Percentiles rank a stretch among this genome's conserved stretches.
These are phyloP conservation scores for Beris chalybata DNA, from an alignment of 2,888 invertebrate species.

Conservation along the genomic window DNA sequence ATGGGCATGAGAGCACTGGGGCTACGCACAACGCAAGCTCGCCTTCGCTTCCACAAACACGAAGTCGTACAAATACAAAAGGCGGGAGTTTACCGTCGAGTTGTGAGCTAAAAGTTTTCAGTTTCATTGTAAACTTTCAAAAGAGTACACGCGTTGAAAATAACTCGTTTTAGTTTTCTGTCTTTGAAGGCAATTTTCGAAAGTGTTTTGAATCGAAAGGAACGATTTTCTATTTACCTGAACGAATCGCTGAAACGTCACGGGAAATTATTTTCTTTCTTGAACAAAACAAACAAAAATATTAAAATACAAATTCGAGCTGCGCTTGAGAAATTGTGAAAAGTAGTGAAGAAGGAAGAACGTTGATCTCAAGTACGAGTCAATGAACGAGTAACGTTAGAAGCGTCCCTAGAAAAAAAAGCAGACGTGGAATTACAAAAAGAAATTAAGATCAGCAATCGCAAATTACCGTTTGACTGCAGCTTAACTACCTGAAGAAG, in stretches of 20 bases:
- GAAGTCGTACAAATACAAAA: conserved; percentile 33
- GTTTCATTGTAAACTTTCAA: conserved; percentile 41
- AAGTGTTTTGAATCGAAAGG: no score
- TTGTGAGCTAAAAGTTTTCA: conserved; percentile 40
- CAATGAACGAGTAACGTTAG: conserved; percentile 22
- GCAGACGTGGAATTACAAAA: no score
- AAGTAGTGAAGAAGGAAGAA: background rate
- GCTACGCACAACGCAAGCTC: conserved; percentile 13
- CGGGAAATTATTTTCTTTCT: no score
- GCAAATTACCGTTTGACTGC: no score
- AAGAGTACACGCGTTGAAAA: conserved; percentile 3
- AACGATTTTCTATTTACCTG: no score
- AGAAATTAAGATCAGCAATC: no score
- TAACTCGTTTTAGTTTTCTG: no score
- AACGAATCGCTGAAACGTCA: no score
- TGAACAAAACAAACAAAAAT: no score
- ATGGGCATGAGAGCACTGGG: background rate
- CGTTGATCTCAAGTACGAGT: conserved; percentile 24
- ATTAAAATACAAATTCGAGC: conserved; percentile 6
- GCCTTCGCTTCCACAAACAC: conserved; percentile 33
- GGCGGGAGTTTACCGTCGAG: conserved; percentile 42
- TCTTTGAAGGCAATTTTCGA: no score
- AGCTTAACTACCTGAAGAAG: no score
- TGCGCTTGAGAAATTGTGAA: conserved; percentile 8
- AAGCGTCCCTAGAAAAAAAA: no score